These are phyloP conservation scores for Epirrhoe alternata DNA, from an alignment of 2,888 invertebrate species.

Conservation along the genomic window DNA sequence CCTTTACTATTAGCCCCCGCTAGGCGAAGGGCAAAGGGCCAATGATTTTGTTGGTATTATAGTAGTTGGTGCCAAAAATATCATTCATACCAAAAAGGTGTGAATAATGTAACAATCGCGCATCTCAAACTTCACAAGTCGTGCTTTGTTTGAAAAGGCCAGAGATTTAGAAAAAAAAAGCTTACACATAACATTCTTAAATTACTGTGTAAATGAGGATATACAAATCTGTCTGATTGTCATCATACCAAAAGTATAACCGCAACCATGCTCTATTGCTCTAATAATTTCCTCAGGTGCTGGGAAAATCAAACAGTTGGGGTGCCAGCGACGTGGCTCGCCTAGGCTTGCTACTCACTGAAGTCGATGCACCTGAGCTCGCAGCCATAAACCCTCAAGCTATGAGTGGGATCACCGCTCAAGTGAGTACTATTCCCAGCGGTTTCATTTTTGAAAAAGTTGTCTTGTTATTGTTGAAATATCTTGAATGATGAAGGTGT, in stretches of 20 bases:
- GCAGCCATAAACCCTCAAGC: conserved; percentile 70
- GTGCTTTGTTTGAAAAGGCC: no score
- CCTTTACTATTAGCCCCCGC: no score
- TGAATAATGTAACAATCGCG: no score
- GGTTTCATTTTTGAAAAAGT: not conserved
- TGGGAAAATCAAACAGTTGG: conserved; percentile 78
- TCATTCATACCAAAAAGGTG: no score
- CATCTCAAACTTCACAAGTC: no score
- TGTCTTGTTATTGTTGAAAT: no score
- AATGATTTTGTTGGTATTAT: no score
- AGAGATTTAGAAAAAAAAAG: no score
- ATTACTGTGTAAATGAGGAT: not conserved
- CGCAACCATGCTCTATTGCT: conserved; percentile 41
- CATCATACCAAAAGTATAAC: not conserved
- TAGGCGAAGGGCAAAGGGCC: no score
- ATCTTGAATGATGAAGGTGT: no score
- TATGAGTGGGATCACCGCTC: conserved; percentile 70
- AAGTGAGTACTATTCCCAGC: conserved; percentile 44
- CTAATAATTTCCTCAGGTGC: conserved; percentile 56
- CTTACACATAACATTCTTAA: no score
- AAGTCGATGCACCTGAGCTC: conserved; percentile 66
- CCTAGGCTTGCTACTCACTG: conserved; percentile 69
- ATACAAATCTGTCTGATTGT: not conserved
- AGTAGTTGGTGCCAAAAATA: no score
- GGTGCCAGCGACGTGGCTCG: conserved; percentile 72